A percentile compares a stretch with the other conserved stretches of the same genome.
Conservation (phyloP, 2,888 invertebrate species). For the Drosophila subsilvestris region DNA sequence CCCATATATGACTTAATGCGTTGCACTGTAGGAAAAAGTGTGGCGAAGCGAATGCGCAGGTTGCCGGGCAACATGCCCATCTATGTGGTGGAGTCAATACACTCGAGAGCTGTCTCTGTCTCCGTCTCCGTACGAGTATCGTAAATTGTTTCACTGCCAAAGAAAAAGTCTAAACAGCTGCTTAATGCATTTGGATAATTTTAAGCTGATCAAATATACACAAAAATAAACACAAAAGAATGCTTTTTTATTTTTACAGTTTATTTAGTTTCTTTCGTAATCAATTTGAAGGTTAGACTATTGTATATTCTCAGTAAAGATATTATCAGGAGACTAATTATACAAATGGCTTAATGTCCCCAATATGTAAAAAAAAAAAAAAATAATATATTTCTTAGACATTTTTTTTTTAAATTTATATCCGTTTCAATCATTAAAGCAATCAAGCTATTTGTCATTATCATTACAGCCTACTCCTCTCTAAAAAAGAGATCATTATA, state of each 20-base stretch:
- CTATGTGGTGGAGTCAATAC: constrained; percentile 42
- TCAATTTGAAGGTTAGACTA: neutral
- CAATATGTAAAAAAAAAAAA: too few relatives aligned
- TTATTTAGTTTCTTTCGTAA: neutral
- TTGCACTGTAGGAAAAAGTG: constrained; percentile 43
- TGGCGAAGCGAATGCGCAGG: constrained; percentile 61
- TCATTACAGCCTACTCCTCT: neutral
- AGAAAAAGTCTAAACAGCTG: neutral
- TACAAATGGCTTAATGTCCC: too few relatives aligned
- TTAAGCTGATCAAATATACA: neutral
- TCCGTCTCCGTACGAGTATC: neutral
- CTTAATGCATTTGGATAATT: neutral
- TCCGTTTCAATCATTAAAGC: neutral
- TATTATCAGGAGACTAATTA: too few relatives aligned
- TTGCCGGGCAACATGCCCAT: constrained; percentile 63
- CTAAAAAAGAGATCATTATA: neutral
- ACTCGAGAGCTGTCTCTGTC: constrained; percentile 15
- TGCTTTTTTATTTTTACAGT: too few relatives aligned
- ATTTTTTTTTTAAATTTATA: too few relatives aligned
- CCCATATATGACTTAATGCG: constrained; percentile 41
- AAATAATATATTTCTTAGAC: too few relatives aligned
- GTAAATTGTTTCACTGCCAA: neutral
- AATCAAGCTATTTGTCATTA: neutral
- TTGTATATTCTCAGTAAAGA: too few relatives aligned
- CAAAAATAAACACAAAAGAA: neutral